Evolutionary conservation across 2,113 vertebrate species (phyloP), one percentile per base, ranked within the genome.

Genomic region (Dipodomys ordii): DNA sequence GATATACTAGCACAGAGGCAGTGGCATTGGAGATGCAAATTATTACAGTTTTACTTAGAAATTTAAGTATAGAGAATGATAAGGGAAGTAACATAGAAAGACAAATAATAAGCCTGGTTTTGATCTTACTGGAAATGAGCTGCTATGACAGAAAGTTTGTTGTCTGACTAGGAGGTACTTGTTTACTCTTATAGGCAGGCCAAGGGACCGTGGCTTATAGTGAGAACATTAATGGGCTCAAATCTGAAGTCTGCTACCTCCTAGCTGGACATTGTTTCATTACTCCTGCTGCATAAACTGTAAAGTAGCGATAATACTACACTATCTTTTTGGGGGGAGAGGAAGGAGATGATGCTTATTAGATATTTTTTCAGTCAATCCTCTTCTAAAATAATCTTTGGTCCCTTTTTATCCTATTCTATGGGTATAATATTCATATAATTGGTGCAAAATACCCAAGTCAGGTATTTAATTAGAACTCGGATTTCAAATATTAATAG

Each of bases 401-500:
- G 28, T 44, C 22, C 79, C 35, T 7, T 60, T 76, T 68, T 60
- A 32, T 30, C 28, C 39, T 65, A 46, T 92, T 83, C 80, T 39
- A 57, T 6, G 28, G 28, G 57, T 3, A 77, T 62, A 60, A 77
- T 10, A 20, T 62, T 18, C 28, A 7, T n/a, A 32, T 39, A 39
- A 68, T 79, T 53, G 39, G 27, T 39, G n/a, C 27, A 71, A 92
- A n/a, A 76, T 53, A 23, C 49, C 25, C 22, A 69, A 74, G 73
- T 87, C 60, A 18, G 60, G 44, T 27, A 85, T 39, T 87, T 91
- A 46, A 64, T 79, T 65, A 85, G 18, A 85, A 67, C 32, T 65
- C 7, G 92, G 53, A 23, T 85, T 46, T 76, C 23, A 28, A 71
- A 90, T 57, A 16, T 57, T 57, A 57, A 57, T 57, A 11, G 39